Conservation (phyloP, 2,797 vertebrate genomes). For the Onychomys torridus region DNA sequence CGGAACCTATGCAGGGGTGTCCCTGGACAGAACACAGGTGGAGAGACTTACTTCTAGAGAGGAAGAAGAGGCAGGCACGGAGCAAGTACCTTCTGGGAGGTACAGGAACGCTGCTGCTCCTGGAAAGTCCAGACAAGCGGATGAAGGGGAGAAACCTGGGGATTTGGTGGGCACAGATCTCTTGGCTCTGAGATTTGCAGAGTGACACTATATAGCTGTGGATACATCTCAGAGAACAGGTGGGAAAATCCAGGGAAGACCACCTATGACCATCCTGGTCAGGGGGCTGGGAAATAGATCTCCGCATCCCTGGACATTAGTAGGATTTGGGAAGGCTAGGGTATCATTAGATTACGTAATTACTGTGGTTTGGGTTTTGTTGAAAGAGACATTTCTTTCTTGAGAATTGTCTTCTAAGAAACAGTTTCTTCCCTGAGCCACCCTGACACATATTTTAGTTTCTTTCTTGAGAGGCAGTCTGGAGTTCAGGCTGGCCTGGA, state of each 20-base stretch:
- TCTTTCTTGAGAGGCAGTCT: neutral
- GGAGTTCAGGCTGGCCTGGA: neutral
- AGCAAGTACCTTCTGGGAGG: neutral
- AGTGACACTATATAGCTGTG: neutral
- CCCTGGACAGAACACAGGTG: neutral
- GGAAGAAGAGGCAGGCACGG: no score
- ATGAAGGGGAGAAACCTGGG: neutral
- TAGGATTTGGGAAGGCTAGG: neutral
- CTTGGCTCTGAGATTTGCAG: neutral
- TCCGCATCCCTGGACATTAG: neutral
- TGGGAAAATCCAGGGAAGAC: neutral
- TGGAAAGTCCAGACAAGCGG: no score
- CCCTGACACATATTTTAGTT: neutral
- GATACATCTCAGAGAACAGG: neutral
- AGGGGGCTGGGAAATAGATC: neutral
- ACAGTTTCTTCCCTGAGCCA: neutral
- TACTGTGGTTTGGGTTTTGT: neutral
- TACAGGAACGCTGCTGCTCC: neutral
- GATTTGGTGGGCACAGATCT: neutral
- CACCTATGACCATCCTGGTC: neutral
- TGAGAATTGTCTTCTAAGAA: neutral
- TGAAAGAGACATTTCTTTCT: conserved; percentile 39
- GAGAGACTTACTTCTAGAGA: neutral
- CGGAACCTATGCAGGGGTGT: no score
- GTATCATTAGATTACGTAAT: neutral